Percentiles rank a stretch among this genome's conserved stretches.
phyloP scores from a whole-genome alignment of 2,888 invertebrate species.

The Acleris emargana region DNA sequence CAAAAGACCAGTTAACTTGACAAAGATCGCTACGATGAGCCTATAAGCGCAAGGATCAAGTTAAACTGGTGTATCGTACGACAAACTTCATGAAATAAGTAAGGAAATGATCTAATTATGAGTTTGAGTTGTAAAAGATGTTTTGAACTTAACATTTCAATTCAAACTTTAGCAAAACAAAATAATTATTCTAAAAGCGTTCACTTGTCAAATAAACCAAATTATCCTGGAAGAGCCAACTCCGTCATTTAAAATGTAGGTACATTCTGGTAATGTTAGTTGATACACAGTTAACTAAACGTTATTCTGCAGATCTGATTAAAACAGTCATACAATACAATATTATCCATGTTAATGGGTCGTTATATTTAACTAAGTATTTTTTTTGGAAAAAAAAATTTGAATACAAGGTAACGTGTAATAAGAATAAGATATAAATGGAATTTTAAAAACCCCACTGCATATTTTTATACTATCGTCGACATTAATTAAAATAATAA shows the following conservation, averaged over 20 bases:
- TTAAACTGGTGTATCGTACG: no score
- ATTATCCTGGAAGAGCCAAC: constrained; percentile 2
- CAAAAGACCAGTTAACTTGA: no score
- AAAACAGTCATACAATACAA: neutral
- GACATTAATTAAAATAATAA: no score
- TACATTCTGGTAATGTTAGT: neutral
- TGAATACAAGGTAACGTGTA: no score
- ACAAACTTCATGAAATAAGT: neutral
- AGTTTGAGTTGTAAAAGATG: constrained; percentile 5
- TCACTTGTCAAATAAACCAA: constrained; percentile 19
- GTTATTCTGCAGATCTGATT: neutral
- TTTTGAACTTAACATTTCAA: constrained; percentile 17
- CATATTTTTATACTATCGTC: no score
- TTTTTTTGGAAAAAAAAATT: no score
- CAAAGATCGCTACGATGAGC: no score
- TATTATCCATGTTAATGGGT: neutral
- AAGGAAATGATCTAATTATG: constrained; percentile 16
- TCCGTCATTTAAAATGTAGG: neutral
- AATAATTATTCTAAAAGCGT: constrained; percentile 30
- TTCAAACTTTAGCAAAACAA: constrained; percentile 14
- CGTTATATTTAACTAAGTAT: no score
- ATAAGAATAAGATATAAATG: no score
- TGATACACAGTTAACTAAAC: neutral
- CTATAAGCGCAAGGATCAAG: no score
- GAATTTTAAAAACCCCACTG: no score